Conservation (phyloP, 2,797 vertebrate species). For the Echeneis naucrates region DNA sequence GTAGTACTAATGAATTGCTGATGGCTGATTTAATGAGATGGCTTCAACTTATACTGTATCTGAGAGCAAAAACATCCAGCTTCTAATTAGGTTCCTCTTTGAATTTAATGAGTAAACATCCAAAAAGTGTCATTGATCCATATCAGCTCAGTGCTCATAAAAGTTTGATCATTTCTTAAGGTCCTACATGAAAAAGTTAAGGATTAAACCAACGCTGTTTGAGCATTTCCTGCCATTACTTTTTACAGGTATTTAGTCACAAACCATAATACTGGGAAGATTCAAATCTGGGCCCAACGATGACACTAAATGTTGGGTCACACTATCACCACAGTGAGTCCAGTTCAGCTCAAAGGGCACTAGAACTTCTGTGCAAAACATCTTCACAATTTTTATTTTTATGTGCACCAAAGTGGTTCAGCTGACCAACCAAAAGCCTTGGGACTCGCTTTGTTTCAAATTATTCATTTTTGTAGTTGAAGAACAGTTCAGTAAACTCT, state of each 20-base stretch:
- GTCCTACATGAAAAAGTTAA: conserved; percentile 8
- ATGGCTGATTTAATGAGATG: conserved; percentile 50
- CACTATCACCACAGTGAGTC: neutral
- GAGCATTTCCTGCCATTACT: neutral
- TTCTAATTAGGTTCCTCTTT: conserved; percentile 52
- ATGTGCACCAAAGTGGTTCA: neutral
- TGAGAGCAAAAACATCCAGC: conserved; percentile 41
- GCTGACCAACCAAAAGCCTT: neutral
- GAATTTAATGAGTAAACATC: conserved; percentile 49
- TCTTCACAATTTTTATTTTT: no score
- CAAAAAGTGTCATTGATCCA: conserved; percentile 42
- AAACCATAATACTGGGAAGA: neutral
- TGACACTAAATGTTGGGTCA: neutral
- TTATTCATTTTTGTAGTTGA: neutral
- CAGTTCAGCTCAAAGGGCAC: neutral
- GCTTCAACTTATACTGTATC: conserved; percentile 29
- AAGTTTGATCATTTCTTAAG: neutral
- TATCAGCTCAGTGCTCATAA: conserved; percentile 18
- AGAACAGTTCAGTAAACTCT: neutral
- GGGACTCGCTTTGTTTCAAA: neutral
- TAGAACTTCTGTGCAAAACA: no score
- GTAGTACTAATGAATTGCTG: conserved; percentile 43
- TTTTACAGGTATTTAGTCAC: neutral
- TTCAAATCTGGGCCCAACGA: neutral
- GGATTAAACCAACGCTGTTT: neutral